Conservation (phyloP, 2,888 invertebrate species). For the Ophion slaviceki region DNA sequence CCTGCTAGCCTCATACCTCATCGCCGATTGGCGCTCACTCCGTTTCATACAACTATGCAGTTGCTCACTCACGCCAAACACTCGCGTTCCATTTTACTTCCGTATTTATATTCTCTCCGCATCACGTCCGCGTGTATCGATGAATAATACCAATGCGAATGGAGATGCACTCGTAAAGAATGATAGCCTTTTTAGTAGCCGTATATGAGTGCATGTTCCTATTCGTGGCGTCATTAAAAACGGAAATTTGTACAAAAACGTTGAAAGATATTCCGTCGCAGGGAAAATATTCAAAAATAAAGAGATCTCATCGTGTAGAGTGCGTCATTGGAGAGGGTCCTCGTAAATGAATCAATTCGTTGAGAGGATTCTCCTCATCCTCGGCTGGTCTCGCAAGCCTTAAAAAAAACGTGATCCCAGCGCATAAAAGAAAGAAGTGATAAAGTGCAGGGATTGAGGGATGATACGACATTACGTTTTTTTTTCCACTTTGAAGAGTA, state of each 20-base stretch:
- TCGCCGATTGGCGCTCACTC: slow-evolving; percentile 31
- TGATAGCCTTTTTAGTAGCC: not conserved
- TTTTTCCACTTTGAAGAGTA: no score
- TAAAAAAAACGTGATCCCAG: not conserved
- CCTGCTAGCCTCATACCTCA: slow-evolving; percentile 26
- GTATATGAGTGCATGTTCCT: not conserved
- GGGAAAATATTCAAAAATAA: slow-evolving; percentile 1
- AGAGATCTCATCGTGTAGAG: not conserved
- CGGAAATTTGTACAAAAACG: no score
- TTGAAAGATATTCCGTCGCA: not conserved
- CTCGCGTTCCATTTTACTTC: not conserved
- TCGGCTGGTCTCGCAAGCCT: not conserved
- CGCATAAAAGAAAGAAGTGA: not conserved
- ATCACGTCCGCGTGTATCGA: not conserved
- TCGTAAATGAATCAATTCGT: slow-evolving; percentile 6
- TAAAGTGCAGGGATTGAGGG: not conserved
- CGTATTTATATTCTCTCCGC: not conserved
- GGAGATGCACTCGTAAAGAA: not conserved
- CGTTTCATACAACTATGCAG: slow-evolving; percentile 13
- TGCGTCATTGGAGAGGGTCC: slow-evolving; percentile 2
- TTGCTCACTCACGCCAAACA: not conserved
- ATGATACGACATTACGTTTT: no score
- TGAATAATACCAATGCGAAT: not conserved
- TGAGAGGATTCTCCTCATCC: slow-evolving; percentile 2
- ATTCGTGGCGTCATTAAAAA: not conserved